These are phyloP conservation scores for Sarcophaga caerulescens DNA, from an alignment of 2,888 invertebrate genomes.

Conservation along the genomic window DNA sequence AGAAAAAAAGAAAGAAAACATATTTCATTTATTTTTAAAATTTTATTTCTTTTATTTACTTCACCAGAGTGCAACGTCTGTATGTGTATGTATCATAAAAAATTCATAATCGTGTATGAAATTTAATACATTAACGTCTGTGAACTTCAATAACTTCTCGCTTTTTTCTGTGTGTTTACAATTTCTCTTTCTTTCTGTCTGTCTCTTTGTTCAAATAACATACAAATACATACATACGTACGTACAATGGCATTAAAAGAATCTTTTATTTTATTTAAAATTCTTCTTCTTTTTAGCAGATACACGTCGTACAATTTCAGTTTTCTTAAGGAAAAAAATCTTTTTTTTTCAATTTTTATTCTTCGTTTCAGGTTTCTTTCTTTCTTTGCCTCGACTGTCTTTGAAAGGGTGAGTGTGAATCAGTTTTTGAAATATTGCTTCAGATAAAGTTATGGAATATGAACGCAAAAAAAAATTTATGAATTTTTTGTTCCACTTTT, in stretches of 20 bases:
- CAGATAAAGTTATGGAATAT: background rate
- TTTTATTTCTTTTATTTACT: background rate
- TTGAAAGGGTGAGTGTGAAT: too few relatives aligned
- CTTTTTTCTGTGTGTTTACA: too few relatives aligned
- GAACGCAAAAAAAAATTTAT: background rate
- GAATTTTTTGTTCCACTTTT: too few relatives aligned
- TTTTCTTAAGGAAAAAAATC: background rate
- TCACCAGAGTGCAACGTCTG: background rate
- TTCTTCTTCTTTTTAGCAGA: background rate
- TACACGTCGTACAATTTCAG: background rate
- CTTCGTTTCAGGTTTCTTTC: too few relatives aligned
- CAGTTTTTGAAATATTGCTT: background rate
- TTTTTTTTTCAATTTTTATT: background rate
- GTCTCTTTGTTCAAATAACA: background rate
- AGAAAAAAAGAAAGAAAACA: too few relatives aligned
- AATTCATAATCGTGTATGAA: constrained; percentile 28
- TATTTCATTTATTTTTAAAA: background rate
- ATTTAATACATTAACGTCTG: constrained; percentile 30
- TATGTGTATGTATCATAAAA: background rate
- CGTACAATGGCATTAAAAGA: constrained; percentile 13
- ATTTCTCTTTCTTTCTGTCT: too few relatives aligned
- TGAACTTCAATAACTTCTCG: background rate
- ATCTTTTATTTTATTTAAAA: background rate
- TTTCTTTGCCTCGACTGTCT: too few relatives aligned
- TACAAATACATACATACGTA: too few relatives aligned